A percentile compares a stretch with the other conserved stretches of the same genome.
Evolutionary conservation across 2,113 vertebrate species (phyloP).

Genomic region (Gallinago paraguaiae): DNA sequence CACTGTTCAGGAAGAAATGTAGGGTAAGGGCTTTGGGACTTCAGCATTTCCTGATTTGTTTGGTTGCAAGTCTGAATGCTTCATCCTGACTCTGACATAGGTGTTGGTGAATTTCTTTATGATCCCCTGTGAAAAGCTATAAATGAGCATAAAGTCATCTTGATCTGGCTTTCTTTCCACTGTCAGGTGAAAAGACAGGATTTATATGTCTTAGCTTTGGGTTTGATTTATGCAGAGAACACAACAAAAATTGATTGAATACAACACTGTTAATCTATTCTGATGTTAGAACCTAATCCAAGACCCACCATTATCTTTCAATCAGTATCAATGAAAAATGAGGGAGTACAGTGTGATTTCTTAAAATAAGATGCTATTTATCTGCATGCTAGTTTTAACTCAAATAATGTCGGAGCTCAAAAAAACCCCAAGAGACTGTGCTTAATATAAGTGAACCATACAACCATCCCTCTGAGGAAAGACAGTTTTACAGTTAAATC

Average conservation of each 20-base stretch:
- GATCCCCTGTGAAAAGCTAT: not conserved
- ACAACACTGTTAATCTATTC: not conserved
- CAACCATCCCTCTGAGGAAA: not conserved
- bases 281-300: not conserved
- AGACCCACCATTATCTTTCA: not conserved
- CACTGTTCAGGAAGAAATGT: not conserved
- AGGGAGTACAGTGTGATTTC: not conserved
- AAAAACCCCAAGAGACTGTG: not conserved
- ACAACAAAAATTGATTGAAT: not conserved
- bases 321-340: not conserved
- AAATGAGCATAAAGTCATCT: not conserved
- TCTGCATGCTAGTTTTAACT: not conserved
- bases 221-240: not conserved
- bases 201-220: not conserved
- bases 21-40: not conserved
- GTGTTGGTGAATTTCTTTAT: not conserved
- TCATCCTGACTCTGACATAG: not conserved
- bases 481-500: not conserved
- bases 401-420: not conserved
- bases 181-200: not conserved
- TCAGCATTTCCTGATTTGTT: not conserved
- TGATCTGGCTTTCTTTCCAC: not conserved
- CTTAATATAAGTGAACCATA: not conserved
- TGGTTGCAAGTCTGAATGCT: not conserved
- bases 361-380: not conserved